Base-by-base conservation (phyloP, 2,888 invertebrate genomes). In the Aspidiotus rigidus region DNA sequence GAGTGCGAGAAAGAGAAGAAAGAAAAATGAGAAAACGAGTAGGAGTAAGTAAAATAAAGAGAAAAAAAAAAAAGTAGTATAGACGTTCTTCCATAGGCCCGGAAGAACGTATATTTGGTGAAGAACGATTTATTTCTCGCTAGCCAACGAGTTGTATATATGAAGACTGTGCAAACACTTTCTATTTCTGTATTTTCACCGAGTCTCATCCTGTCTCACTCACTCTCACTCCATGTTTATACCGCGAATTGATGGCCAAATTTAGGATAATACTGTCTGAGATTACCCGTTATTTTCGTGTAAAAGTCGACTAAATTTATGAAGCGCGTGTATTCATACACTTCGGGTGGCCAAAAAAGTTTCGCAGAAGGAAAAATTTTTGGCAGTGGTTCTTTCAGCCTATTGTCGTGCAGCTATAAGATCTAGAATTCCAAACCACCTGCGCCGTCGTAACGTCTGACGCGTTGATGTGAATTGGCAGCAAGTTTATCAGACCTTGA, bases 201-300 rank as follows among this genome's bases (percentile, higher is more conserved):
- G 28, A 28, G 28, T 28, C 28, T 28, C 28, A 28, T 28, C 28
- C 28, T 28, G 5, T 28, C 28, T 28, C 28, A 28, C 28, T 28
- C 28, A 28, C 28, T 28, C 28, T 28, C 5, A 28, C 28, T 28
- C 5, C 16, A 44, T 49, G 62, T 62, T 13, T 41, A 42, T 15
- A 44, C 10, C 42, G 7, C 41, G 8, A 40, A 42, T 16, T n/a
- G 40, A 10, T 11, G 64, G 55, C 56, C 53, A 41, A 64, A 64
- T 64, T 64, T 64, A 64, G 64, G 54, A 64, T 64, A 64, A 64
- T 55, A 55, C 64, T 54, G 64, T 64, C 55, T 64, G 41, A 64
- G 64, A 64, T 64, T 64, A 64, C 28, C 28, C 64, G 41, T 64
- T 64, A 64, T 64, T 64, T 64, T 15, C 54, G 49, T 28, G 64